These are phyloP conservation scores for Hippasteria phrygiana DNA, from an alignment of 53 echinoderm and acorn worm species.

Conservation along the genomic window DNA sequence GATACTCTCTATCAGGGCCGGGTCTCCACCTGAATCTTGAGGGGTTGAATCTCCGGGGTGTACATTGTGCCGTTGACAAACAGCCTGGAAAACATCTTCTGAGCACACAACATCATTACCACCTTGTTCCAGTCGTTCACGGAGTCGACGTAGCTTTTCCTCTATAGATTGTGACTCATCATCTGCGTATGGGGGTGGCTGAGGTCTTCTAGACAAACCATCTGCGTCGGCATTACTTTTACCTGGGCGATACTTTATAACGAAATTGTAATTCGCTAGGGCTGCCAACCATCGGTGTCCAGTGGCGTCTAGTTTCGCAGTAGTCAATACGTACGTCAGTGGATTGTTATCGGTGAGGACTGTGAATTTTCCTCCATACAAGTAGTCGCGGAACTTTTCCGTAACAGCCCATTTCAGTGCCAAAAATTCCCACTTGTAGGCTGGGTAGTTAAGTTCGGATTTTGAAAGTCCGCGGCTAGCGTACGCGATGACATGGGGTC, in stretches of 20 bases:
- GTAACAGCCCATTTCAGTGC: slow-evolving; percentile 77
- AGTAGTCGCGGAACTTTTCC: slow-evolving; percentile 73
- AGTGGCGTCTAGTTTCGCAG: slow-evolving; percentile 74
- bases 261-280: slow-evolving; percentile 60
- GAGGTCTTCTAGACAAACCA: slow-evolving; percentile 49
- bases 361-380: slow-evolving; percentile 67
- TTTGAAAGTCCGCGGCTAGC: slow-evolving; percentile 64
- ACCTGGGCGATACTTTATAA: slow-evolving; percentile 67
- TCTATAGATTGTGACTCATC: not conserved
- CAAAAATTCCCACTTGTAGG: slow-evolving; percentile 70
- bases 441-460: slow-evolving; percentile 68
- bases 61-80: slow-evolving; percentile 2
- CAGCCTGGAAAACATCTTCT: not conserved
- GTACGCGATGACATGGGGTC: slow-evolving; percentile 38
- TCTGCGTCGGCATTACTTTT: slow-evolving; percentile 68
- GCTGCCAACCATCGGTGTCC: slow-evolving; percentile 75
- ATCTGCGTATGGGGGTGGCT: slow-evolving; percentile 14
- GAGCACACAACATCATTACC: not conserved
- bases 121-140: not conserved
- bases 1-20: not conserved
- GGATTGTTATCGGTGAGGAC: slow-evolving; percentile 74
- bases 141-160: not conserved
- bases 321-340: slow-evolving; percentile 66
- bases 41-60: not conserved
- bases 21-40: too few relatives aligned